These are phyloP conservation scores for Ectropis crepuscularia DNA, from an alignment of 2,888 invertebrate species.

Conservation along the genomic window DNA sequence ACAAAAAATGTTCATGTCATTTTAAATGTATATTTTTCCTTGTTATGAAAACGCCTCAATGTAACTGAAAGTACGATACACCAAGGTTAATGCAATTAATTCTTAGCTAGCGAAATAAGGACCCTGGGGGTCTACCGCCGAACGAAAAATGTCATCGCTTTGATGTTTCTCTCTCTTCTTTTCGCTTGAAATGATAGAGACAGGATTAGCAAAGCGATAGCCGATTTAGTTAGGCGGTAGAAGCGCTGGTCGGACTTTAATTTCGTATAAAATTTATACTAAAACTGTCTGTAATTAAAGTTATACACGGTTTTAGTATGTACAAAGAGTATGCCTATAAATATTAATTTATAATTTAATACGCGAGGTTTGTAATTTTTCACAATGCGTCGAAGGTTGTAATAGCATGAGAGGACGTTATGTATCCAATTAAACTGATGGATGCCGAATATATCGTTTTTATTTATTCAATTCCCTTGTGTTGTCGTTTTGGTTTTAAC, in stretches of 20 bases:
- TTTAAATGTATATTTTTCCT: too few species aligned
- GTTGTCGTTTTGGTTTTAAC: too few species aligned
- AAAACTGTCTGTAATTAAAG: conserved; percentile 30
- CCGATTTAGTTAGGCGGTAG: too few species aligned
- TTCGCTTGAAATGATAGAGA: too few species aligned
- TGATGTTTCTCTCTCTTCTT: too few species aligned
- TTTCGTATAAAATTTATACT: conserved; percentile 36
- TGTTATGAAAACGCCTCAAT: too few species aligned
- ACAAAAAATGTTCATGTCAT: too few species aligned
- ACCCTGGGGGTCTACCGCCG: too few species aligned
- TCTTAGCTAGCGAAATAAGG: conserved; percentile 1
- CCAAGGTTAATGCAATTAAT: background rate
- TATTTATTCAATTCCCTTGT: conserved; percentile 24
- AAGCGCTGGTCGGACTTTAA: background rate
- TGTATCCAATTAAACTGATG: conserved; percentile 70
- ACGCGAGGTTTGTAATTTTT: conserved; percentile 70
- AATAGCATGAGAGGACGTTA: conserved; percentile 63
- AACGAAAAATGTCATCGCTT: too few species aligned
- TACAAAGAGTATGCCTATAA: conserved; percentile 44
- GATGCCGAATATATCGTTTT: conserved; percentile 48
- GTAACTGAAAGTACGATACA: too few species aligned
- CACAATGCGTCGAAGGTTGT: conserved; percentile 60
- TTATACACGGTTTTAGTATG: conserved; percentile 35
- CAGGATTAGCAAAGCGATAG: too few species aligned
- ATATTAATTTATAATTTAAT: conserved; percentile 47